Percentiles rank a stretch among this genome's conserved stretches.
Evolutionary conservation across 1,140 invertebrate genomes (phyloP).

Genomic region (Camponotus vicinus): DNA sequence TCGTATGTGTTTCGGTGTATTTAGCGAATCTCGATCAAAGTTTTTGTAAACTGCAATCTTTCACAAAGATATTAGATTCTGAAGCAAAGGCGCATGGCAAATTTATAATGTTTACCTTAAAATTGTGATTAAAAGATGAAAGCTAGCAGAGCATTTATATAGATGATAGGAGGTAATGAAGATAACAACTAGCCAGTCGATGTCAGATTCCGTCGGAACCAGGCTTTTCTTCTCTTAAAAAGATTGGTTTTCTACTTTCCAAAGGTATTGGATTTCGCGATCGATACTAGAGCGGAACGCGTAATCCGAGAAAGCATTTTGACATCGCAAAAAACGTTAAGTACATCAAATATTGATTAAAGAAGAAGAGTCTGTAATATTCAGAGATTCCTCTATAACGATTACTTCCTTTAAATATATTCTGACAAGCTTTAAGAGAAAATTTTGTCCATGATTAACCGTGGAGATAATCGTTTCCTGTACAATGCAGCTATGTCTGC

Average conservation of each 20-base stretch:
- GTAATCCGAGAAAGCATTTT: conserved; percentile 59
- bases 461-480: conserved; percentile 32
- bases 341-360: conserved; percentile 52
- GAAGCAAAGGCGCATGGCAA: not conserved
- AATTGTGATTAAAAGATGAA: conserved; percentile 24
- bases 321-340: conserved; percentile 54
- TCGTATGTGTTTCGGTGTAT: not conserved
- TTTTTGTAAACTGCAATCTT: not conserved
- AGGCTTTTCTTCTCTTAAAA: conserved; percentile 52
- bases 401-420: conserved; percentile 41
- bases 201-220: conserved; percentile 53
- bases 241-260: conserved; percentile 60
- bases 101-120: conserved; percentile 42
- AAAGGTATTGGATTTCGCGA: conserved; percentile 60
- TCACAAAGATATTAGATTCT: not conserved
- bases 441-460: conserved; percentile 47
- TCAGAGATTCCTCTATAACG: conserved; percentile 42
- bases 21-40: not conserved
- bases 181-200: conserved; percentile 47
- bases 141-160: conserved; percentile 26
- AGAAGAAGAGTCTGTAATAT: conserved; percentile 36
- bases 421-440: conserved; percentile 23
- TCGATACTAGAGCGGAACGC: conserved; percentile 35
- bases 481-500: conserved; percentile 25
- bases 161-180: conserved; percentile 49